Evolutionary conservation across 2,113 vertebrate species (phyloP).

Genomic region (Crotalus tigris): DNA sequence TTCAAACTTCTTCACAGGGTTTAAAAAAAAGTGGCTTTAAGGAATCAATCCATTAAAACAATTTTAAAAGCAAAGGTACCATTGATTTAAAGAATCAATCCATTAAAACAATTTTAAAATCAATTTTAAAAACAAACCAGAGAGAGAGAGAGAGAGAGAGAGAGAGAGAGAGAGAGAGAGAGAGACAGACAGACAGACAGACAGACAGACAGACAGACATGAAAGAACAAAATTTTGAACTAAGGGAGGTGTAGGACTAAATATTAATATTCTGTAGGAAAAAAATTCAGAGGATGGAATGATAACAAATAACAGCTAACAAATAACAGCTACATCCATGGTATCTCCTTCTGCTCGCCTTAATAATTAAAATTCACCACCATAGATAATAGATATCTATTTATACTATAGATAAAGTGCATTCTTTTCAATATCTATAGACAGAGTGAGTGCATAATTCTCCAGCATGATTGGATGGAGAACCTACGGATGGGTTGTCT

Average conservation of each 20-base stretch:
- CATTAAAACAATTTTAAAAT: background rate
- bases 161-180: no score
- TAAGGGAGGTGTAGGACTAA: background rate
- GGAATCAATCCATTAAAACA: background rate
- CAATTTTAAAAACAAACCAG: no score
- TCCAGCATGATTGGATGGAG: no score
- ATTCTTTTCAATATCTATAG: background rate
- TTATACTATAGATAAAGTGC: background rate
- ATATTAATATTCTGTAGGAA: background rate
- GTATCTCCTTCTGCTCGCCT: background rate
- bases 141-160: no score
- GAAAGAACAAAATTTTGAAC: background rate
- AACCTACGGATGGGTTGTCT: no score
- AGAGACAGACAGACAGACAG: fast-evolving
- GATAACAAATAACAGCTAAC: background rate
- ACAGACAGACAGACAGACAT: fast-evolving
- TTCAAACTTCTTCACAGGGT: background rate
- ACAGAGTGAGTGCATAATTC: background rate
- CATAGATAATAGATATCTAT: background rate
- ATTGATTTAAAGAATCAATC: background rate
- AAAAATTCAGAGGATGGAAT: background rate
- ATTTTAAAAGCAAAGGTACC: background rate
- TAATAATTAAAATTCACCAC: background rate
- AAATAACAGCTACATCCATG: background rate
- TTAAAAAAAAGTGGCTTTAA: background rate